A percentile compares a stretch with the other conserved stretches of the same genome.
These are phyloP conservation scores for Pemphigus obesinymphae DNA, from an alignment of 1,140 invertebrate species.

Conservation along the genomic window DNA sequence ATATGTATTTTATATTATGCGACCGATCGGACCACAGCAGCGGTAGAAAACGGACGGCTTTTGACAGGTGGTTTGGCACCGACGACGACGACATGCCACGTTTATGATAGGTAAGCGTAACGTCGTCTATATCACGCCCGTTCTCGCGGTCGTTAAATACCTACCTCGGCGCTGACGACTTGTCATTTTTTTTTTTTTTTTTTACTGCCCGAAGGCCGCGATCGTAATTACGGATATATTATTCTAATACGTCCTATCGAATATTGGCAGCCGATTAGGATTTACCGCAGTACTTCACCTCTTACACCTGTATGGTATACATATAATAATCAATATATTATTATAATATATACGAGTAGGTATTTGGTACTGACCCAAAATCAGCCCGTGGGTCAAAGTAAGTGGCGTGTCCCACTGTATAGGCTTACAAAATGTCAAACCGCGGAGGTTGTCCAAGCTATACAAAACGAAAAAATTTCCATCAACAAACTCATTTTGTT, in stretches of 20 bases:
- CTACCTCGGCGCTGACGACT: conserved; percentile 11
- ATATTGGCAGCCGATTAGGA: neutral
- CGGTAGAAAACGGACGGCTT: neutral
- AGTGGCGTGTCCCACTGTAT: no score
- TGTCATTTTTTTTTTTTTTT: no score
- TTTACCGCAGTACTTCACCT: no score
- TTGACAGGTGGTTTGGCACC: conserved; percentile 7
- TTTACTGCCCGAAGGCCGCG: neutral
- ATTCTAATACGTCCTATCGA: neutral
- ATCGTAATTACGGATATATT: neutral
- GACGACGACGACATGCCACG: neutral
- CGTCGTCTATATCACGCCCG: neutral
- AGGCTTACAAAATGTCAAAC: no score
- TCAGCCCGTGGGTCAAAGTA: no score
- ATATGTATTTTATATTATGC: neutral
- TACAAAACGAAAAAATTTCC: no score
- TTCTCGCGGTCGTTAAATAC: neutral
- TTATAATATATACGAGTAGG: neutral
- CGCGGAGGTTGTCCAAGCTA: no score
- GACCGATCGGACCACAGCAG: neutral
- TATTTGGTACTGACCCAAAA: no score
- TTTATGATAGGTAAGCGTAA: neutral
- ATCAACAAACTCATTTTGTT: no score
- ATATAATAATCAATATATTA: neutral
- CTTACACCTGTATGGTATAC: no score